A percentile compares a stretch with the other conserved stretches of the same genome.
Evolutionary conservation across 2,888 invertebrate genomes (phyloP).

Genomic region (Schizaphis graminum): DNA sequence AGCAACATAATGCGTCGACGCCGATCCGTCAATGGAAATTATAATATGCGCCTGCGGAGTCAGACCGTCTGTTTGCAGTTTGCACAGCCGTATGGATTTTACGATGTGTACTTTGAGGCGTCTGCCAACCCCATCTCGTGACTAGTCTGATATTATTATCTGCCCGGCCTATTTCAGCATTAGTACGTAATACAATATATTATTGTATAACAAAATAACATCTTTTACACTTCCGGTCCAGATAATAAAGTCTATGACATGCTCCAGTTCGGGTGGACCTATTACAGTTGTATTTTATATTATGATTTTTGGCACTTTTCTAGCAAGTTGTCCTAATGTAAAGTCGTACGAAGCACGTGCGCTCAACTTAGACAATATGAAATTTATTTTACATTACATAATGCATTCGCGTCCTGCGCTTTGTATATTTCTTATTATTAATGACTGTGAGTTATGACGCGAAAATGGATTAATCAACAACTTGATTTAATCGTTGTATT

Average conservation of each 20-base stretch:
- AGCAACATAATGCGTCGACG: background rate
- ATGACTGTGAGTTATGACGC: background rate
- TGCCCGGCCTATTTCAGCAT: background rate
- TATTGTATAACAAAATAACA: too few relatives aligned
- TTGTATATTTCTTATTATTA: background rate
- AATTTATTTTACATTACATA: background rate
- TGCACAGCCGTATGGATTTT: slow-evolving; percentile 9
- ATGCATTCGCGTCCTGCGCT: background rate
- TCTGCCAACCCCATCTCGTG: slow-evolving; percentile 8
- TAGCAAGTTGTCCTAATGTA: background rate
- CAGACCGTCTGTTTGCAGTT: background rate
- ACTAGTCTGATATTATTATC: background rate
- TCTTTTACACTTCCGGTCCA: background rate
- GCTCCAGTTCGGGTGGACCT: too few relatives aligned
- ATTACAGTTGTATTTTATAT: background rate
- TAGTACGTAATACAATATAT: background rate
- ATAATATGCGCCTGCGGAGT: background rate
- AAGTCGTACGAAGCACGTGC: background rate
- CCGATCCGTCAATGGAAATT: background rate
- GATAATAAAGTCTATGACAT: background rate
- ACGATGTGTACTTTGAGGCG: background rate
- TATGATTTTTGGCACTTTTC: background rate
- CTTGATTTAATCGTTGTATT: background rate
- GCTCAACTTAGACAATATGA: background rate
- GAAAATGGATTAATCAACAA: background rate